Conservation (phyloP, 64 coral and sea anemone genomes). For the Actinia equina region DNA sequence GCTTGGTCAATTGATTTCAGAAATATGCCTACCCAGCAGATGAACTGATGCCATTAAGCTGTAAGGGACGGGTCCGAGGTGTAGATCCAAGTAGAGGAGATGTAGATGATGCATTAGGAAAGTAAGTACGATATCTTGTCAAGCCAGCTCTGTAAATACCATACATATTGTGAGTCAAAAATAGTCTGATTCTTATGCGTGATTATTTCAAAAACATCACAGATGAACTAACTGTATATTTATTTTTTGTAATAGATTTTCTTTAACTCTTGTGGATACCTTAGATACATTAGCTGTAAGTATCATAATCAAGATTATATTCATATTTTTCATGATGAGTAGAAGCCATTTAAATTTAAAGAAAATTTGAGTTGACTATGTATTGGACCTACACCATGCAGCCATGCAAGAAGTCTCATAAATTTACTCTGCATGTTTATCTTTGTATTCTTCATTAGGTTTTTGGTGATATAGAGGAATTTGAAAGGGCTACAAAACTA, state of each 20-base stretch:
- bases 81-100: conserved; percentile 84
- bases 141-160: neutral
- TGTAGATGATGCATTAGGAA: conserved; percentile 97
- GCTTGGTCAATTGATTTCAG: conserved; percentile 15
- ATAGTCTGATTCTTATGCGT: no score
- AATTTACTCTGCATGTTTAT: neutral
- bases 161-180: neutral
- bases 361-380: no score
- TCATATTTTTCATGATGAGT: no score
- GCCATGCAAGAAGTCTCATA: no score
- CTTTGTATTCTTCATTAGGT: conserved; percentile 41
- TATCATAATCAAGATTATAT: neutral
- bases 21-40: conserved; percentile 93
- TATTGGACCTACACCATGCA: no score
- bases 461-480: conserved; percentile 86
- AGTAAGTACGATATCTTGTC: conserved; percentile 45
- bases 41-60: conserved; percentile 95
- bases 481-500: conserved; percentile 92
- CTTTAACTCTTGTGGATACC: conserved; percentile 90
- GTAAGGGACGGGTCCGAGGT: conserved; percentile 88
- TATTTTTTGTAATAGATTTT: conserved; percentile 67
- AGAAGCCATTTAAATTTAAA: no score
- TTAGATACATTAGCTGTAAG: conserved; percentile 97
- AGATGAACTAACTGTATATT: neutral
- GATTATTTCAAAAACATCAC: no score